Evolutionary conservation across 2,113 vertebrate genomes (phyloP), one percentile per base, ranked within the genome.

Genomic region (Aldabrachelys gigantea): DNA sequence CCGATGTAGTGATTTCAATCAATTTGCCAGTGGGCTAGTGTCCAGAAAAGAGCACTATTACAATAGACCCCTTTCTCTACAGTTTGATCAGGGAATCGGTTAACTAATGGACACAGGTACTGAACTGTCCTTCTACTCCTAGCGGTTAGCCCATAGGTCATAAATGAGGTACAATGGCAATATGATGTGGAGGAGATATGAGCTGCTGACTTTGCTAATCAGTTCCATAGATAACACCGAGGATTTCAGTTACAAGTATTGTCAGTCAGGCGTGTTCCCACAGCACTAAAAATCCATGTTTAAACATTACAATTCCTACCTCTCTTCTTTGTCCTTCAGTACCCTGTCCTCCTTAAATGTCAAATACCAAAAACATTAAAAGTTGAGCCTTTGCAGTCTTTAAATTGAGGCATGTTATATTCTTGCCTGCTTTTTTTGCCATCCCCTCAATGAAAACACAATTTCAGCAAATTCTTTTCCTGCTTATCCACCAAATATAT

Each of bases 401-500:
- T 69, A 38, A 95, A 87, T n/a, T 89, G 31, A 76, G 38, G 65
- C 44, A 91, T 62, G 87, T 47, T 95, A 54, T 88, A 13, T 80
- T 79, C 56, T 38, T 88, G 82, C 24, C 41, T 80, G 27, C 52
- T 1, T 56, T 95, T 29, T 29, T 89, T 38, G 76, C 69, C 41
- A 72, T 50, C 56, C 52, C 88, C 90, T 76, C 47, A 94, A 84
- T 49, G 49, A 92, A 96, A 94, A 92, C 31, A 62, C 17, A 82
- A 38, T 52, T 94, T 94, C 25, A 53, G 22, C 85, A 49, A 38
- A 7, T 49, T 4, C 49, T 80, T 85, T 59, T 53, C 31, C 85
- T 87, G 6, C 91, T 93, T 96, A 96, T n/a, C 27, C 80, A 69
- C 25, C 27, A 96, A 92, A 90, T 88, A 91, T 88, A 89, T 80